A percentile compares a stretch with the other conserved stretches of the same genome.
These are phyloP conservation scores for Oscheius sp. DNA, from an alignment of 1,140 invertebrate genomes.

Conservation along the genomic window DNA sequence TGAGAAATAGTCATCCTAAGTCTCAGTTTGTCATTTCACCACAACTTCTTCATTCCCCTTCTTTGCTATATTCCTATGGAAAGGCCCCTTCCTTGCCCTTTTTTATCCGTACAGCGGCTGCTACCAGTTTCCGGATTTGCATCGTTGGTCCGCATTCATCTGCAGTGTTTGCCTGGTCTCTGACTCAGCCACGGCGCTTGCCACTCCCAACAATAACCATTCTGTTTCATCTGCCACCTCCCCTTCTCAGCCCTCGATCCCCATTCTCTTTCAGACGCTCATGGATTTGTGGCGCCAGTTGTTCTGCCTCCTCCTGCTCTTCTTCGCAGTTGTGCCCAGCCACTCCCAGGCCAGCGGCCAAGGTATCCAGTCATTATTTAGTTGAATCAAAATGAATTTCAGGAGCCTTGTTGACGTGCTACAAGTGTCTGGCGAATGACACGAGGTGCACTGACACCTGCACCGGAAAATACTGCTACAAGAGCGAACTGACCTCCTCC, in stretches of 20 bases:
- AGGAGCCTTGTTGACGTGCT: neutral
- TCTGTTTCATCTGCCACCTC: neutral
- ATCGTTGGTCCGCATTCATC: neutral
- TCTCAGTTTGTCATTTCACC: no score
- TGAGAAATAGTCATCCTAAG: no score
- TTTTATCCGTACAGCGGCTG: no score
- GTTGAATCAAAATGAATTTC: neutral
- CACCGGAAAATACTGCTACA: neutral
- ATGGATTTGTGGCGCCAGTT: no score
- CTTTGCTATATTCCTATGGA: no score
- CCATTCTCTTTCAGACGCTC: no score
- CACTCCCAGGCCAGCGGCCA: no score
- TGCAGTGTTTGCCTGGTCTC: neutral
- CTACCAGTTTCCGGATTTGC: conserved; percentile 6
- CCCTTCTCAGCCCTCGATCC: neutral
- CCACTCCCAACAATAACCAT: neutral
- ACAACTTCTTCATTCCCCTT: no score
- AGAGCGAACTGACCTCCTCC: neutral
- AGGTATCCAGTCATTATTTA: no score
- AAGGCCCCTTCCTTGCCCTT: no score
- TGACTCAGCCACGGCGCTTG: neutral
- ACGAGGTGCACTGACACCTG: neutral
- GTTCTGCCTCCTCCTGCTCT: no score
- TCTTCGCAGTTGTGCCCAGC: no score
- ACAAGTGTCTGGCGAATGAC: neutral